Conservation (phyloP, 1,140 invertebrate genomes). For the Bombus ignitus region DNA sequence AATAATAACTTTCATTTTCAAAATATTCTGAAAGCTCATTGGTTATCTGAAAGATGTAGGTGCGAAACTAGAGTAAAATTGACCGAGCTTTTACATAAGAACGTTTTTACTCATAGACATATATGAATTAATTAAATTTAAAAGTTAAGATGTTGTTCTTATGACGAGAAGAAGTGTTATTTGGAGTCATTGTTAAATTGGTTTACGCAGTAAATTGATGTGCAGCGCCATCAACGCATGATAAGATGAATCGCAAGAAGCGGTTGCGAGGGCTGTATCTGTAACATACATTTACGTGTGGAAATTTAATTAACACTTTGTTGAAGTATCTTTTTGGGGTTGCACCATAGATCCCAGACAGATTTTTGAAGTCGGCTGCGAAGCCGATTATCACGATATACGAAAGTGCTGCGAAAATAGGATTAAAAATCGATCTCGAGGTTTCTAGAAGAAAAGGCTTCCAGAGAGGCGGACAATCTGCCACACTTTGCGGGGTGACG, state of each 20-base stretch:
- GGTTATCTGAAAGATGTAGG: neutral
- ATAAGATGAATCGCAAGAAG: conserved; percentile 66
- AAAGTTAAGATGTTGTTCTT: neutral
- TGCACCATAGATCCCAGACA: conserved; percentile 39
- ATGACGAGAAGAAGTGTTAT: neutral
- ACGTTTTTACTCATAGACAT: neutral
- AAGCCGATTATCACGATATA: conserved; percentile 36
- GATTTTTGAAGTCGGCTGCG: conserved; percentile 48
- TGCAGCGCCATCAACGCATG: conserved; percentile 65
- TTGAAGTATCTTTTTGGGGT: conserved; percentile 41
- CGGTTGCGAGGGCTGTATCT: conserved; percentile 52
- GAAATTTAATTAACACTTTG: conserved; percentile 66
- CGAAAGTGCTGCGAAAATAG: conserved; percentile 21
- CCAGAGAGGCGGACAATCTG: conserved; percentile 48
- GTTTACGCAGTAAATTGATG: conserved; percentile 40
- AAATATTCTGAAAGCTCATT: neutral
- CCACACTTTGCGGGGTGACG: conserved; percentile 55
- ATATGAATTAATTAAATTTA: conserved; percentile 21
- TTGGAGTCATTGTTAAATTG: conserved; percentile 41
- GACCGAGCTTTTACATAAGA: neutral
- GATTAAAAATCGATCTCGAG: conserved; percentile 54
- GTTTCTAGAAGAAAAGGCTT: conserved; percentile 51
- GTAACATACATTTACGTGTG: conserved; percentile 51
- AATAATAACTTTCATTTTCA: neutral
- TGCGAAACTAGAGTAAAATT: neutral